phyloP scores from a whole-genome alignment of 2,113 vertebrate genomes.

The Xiphophorus maculatus region DNA sequence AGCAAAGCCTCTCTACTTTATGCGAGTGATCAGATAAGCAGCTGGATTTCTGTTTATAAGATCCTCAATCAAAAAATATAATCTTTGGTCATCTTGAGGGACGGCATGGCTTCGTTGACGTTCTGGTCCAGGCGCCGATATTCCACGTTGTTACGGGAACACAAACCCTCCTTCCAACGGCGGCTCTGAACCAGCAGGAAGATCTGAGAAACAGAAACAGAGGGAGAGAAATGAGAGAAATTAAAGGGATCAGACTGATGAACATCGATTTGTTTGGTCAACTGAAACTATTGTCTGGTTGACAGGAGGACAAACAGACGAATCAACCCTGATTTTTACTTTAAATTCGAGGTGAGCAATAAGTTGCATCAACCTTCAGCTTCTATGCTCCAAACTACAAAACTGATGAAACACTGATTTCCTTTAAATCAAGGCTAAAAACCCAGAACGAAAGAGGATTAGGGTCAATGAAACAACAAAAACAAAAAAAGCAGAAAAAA shows the following conservation, averaged over 20 bases:
- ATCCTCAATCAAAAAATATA: slow-evolving; percentile 87
- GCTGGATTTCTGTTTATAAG: slow-evolving; percentile 3
- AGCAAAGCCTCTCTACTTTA: slow-evolving; percentile 27
- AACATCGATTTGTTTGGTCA: too few relatives aligned
- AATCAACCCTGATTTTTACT: too few relatives aligned
- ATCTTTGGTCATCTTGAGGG: slow-evolving; percentile 94
- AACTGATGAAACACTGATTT: too few relatives aligned
- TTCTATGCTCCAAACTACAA: too few relatives aligned
- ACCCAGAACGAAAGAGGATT: too few relatives aligned
- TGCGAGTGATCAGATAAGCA: not conserved
- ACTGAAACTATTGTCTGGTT: too few relatives aligned
- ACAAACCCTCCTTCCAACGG: slow-evolving; percentile 91
- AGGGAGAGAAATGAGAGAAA: not conserved
- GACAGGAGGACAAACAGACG: too few relatives aligned
- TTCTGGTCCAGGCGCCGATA: slow-evolving; percentile 96
- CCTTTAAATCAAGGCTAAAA: too few relatives aligned
- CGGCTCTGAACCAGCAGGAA: slow-evolving; percentile 90
- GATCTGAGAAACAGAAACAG: slow-evolving; percentile 78
- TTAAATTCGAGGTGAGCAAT: too few relatives aligned
- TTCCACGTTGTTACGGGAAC: slow-evolving; percentile 88
- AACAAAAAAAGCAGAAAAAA: too few relatives aligned
- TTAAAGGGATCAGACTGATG: slow-evolving; percentile 12
- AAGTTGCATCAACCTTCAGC: too few relatives aligned
- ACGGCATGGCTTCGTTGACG: slow-evolving; percentile 96
- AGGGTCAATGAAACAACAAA: too few relatives aligned